Conservation (phyloP, 2,113 vertebrate species). For the Lynx canadensis region DNA sequence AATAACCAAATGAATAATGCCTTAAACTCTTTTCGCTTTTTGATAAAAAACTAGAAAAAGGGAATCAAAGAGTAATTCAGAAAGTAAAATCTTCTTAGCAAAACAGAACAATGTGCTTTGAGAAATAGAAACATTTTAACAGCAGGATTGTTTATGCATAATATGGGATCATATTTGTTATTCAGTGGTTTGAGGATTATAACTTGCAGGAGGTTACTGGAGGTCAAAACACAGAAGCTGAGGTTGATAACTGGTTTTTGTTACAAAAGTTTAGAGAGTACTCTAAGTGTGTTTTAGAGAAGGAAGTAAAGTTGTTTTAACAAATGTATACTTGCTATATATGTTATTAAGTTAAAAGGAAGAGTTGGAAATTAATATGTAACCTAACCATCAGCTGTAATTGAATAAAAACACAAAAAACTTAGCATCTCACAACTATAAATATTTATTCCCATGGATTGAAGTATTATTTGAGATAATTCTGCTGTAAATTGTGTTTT, state of each 20-base stretch:
- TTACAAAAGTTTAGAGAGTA: neutral
- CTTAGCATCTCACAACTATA: neutral
- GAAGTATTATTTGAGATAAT: neutral
- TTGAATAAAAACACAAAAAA: neutral
- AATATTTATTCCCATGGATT: neutral
- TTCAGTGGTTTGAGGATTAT: neutral
- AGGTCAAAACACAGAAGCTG: neutral
- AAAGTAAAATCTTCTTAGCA: neutral
- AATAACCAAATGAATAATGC: slow-evolving; percentile 22
- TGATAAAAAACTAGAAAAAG: neutral
- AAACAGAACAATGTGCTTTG: neutral
- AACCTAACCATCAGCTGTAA: neutral
- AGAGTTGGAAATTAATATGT: neutral
- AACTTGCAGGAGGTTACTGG: neutral
- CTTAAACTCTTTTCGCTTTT: slow-evolving; percentile 10
- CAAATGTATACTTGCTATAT: neutral
- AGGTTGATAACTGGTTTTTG: neutral
- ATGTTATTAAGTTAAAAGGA: neutral
- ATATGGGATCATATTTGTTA: neutral
- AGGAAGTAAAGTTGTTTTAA: neutral
- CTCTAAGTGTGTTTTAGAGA: neutral
- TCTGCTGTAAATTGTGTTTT: neutral
- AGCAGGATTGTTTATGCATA: neutral
- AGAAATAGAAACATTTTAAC: neutral
- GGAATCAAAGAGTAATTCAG: neutral